These are phyloP conservation scores for Microdon myrmicae DNA, from an alignment of 2,888 invertebrate species.

Conservation along the genomic window DNA sequence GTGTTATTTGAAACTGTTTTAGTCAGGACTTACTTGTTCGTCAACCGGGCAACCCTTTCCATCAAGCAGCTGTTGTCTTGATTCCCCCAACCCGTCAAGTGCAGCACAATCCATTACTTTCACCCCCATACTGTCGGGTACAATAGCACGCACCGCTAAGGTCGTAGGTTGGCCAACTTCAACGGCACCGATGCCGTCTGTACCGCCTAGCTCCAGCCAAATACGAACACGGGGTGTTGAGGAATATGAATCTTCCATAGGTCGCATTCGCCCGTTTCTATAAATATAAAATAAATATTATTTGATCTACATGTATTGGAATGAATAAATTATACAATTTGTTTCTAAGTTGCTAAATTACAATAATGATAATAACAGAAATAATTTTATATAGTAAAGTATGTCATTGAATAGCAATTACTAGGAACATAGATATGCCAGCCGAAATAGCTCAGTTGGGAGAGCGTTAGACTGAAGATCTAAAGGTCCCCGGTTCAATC, in stretches of 20 bases:
- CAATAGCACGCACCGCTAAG: slow-evolving; percentile 68
- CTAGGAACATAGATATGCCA: no score
- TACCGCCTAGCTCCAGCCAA: slow-evolving; percentile 76
- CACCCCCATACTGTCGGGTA: slow-evolving; percentile 77
- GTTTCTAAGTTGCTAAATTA: no score
- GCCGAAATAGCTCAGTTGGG: slow-evolving; percentile 58
- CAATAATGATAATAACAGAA: no score
- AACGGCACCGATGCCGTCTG: slow-evolving; percentile 70
- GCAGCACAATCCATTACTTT: slow-evolving; percentile 81
- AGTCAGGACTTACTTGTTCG: slow-evolving; percentile 68
- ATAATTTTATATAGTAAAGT: no score
- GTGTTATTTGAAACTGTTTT: no score
- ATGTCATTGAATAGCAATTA: no score
- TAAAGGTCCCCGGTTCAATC: slow-evolving; percentile 57
- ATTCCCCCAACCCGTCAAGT: slow-evolving; percentile 81
- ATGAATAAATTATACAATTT: no score
- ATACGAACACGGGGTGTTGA: slow-evolving; percentile 71
- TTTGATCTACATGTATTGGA: not conserved
- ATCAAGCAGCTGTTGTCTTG: slow-evolving; percentile 78
- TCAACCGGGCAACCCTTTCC: slow-evolving; percentile 81
- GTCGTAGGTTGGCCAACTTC: slow-evolving; percentile 79
- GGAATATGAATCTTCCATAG: slow-evolving; percentile 60
- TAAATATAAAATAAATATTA: slow-evolving; percentile 7
- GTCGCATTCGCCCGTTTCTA: slow-evolving; percentile 73
- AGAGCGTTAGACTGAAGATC: slow-evolving; percentile 58